Percentiles rank a stretch among this genome's conserved stretches.
Conservation (phyloP, 1,140 invertebrate species). For the Tachypleus tridentatus region DNA sequence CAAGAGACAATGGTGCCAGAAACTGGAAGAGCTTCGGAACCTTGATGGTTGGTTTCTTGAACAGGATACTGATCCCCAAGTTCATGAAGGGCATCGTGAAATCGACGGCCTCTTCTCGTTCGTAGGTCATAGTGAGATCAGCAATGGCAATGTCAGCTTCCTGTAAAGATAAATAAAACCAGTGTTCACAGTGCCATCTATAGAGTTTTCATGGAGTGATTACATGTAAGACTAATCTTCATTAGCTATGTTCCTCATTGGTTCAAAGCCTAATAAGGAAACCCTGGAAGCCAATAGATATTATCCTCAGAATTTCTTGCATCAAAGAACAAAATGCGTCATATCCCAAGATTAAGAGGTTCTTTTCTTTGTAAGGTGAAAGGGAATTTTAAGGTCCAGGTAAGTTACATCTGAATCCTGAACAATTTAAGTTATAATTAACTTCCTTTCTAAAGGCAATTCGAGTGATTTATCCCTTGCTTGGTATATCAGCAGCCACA, state of each 20-base stretch:
- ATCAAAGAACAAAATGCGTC: no score
- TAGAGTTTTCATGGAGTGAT: neutral
- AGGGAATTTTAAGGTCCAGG: no score
- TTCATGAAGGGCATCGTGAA: slow-evolving; percentile 96
- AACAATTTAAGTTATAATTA: no score
- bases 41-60: slow-evolving; percentile 27
- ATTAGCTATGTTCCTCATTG: neutral
- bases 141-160: slow-evolving; percentile 83
- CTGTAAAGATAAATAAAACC: slow-evolving; percentile 24
- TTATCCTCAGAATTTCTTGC: no score
- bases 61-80: slow-evolving; percentile 43
- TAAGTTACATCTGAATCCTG: no score
- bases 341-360: no score
- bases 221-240: neutral
- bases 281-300: no score
- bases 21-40: slow-evolving; percentile 35
- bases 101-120: slow-evolving; percentile 75
- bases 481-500: no score
- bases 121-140: slow-evolving; percentile 87
- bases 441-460: no score
- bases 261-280: neutral
- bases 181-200: no score
- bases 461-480: no score
- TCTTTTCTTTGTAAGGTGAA: no score
- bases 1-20: slow-evolving; percentile 35